Evolutionary conservation across 2,113 vertebrate genomes (phyloP).

Genomic region (Puntigrus tetrazona): DNA sequence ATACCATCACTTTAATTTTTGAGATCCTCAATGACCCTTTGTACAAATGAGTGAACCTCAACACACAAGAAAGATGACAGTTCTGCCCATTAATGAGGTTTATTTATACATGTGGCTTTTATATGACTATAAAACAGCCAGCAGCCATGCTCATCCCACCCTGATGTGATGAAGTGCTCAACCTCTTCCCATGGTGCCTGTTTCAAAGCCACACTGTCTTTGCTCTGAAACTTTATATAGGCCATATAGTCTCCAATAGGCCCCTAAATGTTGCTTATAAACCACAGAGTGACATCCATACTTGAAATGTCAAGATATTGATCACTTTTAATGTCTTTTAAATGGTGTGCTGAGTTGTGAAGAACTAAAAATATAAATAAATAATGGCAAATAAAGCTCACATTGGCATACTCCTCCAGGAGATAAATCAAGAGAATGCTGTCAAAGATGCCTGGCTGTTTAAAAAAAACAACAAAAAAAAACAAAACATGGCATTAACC

Average conservation of each 20-base stretch:
- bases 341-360: conserved; percentile 24
- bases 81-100: conserved; percentile 34
- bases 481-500: conserved; percentile 17
- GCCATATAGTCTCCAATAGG: conserved; percentile 41
- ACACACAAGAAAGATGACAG: conserved; percentile 30
- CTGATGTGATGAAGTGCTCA: conserved; percentile 48
- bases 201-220: conserved; percentile 46
- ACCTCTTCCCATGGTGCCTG: conserved; percentile 39
- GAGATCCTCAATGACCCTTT: background rate
- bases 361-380: background rate
- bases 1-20: background rate
- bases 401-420: background rate
- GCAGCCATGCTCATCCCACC: conserved; percentile 40
- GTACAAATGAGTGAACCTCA: background rate
- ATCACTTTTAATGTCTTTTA: conserved; percentile 32
- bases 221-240: conserved; percentile 50
- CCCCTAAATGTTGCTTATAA: conserved; percentile 54
- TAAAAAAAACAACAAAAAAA: conserved; percentile 38
- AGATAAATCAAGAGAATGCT: conserved; percentile 32
- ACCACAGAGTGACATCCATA: conserved; percentile 44
- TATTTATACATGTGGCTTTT: conserved; percentile 61
- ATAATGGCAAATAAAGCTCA: background rate
- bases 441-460: conserved; percentile 26
- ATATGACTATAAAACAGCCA: conserved; percentile 53
- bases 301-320: conserved; percentile 45